Base-by-base conservation (phyloP, 2,888 invertebrate species). In the Aphodius granarius region DNA sequence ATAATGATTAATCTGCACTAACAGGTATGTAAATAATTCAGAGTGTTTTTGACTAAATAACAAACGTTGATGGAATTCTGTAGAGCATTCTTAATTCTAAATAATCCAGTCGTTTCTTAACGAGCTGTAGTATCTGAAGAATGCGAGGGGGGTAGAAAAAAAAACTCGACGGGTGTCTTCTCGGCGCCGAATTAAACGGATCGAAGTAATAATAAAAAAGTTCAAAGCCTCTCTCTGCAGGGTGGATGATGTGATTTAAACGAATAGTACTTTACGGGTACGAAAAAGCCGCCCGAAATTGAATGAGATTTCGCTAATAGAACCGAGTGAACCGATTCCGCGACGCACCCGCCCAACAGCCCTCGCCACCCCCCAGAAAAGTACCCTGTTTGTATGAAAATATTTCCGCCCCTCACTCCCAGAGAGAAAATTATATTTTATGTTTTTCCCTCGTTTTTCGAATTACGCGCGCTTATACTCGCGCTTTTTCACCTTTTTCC, bases 241-340 rank as follows among this genome's bases (percentile, higher is more conserved):
- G 43, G 9, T 43, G 43, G 43, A 43, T 43, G 43, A 78, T 76
- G 76, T 78, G 78, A 78, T 78, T 78, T 78, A 78, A 76, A 78
- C 78, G 76, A 78, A 78, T 78, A 76, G 78, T 76, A 76, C 73
- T 77, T 75, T 73, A 68, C 75, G 71, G 73, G 73, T 71, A 71
- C 72, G 77, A 75, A 77, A 73, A 73, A 79, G 79, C 78, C 74
- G 77, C 79, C 78, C 77, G 75, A 80, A 78, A 80, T 79, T 80
- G 80, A 80, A 80, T 80, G 80, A 78, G 80, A 80, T 80, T 80
- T 78, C 77, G 73, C 76, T 80, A 80, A 80, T 79, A 79, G 78
- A 80, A 80, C 78, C 78, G 78, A 76, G 77, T 74, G 78, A 78
- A 79, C 77, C 76, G 78, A 78, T 79, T 79, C 77, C 64, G 70